These are phyloP conservation scores for Himalopsyche tibetana DNA, from an alignment of 2,888 invertebrate species.

Conservation along the genomic window DNA sequence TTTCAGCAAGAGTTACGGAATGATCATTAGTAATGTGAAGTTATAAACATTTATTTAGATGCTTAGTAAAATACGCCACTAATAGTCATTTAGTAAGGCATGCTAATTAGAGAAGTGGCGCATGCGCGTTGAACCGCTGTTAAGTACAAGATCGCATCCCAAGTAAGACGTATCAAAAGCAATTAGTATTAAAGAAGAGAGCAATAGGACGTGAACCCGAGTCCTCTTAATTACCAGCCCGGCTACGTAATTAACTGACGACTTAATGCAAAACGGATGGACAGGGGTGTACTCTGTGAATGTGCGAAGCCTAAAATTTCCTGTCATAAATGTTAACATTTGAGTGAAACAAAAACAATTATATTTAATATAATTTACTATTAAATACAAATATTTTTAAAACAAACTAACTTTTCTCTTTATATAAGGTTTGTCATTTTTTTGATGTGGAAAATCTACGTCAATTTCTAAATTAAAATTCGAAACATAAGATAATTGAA, in stretches of 20 bases:
- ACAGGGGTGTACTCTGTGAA: background rate
- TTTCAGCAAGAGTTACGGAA: no score
- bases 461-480: no score
- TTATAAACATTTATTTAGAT: background rate
- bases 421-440: no score
- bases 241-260: conserved; percentile 21
- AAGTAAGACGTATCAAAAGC: conserved; percentile 34
- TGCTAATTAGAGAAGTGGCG: conserved; percentile 27
- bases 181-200: conserved; percentile 19
- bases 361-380: no score
- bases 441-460: no score
- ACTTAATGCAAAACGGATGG: conserved; percentile 30
- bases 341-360: no score
- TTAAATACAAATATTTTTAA: no score
- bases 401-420: no score
- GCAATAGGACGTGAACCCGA: conserved; percentile 34
- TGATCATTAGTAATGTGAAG: no score
- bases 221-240: conserved; percentile 26
- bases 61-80: background rate
- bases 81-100: conserved; percentile 23
- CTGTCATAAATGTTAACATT: background rate
- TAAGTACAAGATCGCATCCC: conserved; percentile 24
- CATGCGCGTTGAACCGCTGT: background rate
- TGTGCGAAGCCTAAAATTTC: background rate
- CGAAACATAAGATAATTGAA: no score